Evolutionary conservation across 1,140 invertebrate genomes (phyloP).

Genomic region (Drosophila watanabei): DNA sequence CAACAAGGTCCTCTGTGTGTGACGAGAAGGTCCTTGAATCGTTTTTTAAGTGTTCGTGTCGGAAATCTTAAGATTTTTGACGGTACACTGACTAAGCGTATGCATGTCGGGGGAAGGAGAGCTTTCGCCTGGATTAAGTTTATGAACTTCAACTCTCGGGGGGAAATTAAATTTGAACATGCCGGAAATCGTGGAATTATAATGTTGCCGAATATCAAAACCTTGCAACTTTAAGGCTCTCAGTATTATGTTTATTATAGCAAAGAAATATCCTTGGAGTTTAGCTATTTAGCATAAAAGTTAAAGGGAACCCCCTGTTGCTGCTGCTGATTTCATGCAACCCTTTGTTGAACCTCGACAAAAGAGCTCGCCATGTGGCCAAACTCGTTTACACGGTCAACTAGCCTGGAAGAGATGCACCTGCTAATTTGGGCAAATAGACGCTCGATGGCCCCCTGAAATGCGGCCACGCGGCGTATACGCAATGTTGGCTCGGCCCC

Average conservation of each 20-base stretch:
- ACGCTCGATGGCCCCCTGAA: neutral
- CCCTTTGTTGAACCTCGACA: neutral
- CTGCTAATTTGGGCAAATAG: conserved; percentile 55
- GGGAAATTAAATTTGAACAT: conserved; percentile 31
- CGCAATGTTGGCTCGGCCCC: conserved; percentile 45
- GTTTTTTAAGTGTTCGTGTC: conserved; percentile 52
- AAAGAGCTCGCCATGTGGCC: conserved; percentile 1
- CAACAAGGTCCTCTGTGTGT: conserved; percentile 1
- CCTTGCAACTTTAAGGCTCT: neutral
- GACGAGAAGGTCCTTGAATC: conserved; percentile 26
- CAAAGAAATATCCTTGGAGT: neutral
- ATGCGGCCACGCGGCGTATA: conserved; percentile 55
- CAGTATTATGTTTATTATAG: neutral
- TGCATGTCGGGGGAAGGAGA: neutral
- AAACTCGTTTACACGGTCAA: conserved; percentile 2
- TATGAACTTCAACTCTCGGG: conserved; percentile 21
- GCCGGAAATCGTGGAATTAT: neutral
- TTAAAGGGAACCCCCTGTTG: neutral
- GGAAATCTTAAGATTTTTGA: conserved; percentile 43
- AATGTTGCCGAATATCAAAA: neutral
- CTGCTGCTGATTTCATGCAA: neutral
- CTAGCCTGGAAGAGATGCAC: conserved; percentile 9
- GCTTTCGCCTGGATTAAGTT: conserved; percentile 27
- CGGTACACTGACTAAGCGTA: conserved; percentile 1
- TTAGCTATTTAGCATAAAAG: neutral